phyloP scores from a whole-genome alignment of 2,797 vertebrate species.

The Epinephelus awoara region DNA sequence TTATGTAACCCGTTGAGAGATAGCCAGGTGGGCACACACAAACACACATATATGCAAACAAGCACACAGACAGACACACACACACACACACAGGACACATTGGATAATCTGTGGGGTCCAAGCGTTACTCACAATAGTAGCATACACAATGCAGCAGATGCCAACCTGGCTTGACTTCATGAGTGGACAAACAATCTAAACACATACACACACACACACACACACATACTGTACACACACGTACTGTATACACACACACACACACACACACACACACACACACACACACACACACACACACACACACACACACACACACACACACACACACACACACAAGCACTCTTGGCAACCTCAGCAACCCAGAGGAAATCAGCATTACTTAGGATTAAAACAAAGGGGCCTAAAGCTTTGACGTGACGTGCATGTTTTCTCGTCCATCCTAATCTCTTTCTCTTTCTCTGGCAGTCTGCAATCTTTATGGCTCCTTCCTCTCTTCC shows the following conservation, averaged over 20 bases:
- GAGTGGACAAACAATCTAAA: constrained; percentile 69
- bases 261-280: constrained; percentile 9
- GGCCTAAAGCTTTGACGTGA: constrained; percentile 66
- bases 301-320: constrained; percentile 14
- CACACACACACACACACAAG: constrained; percentile 35
- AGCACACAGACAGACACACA: constrained; percentile 32
- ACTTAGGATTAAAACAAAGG: constrained; percentile 78
- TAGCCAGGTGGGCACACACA: constrained; percentile 60
- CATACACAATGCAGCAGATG: constrained; percentile 64
- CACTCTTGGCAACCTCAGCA: constrained; percentile 68
- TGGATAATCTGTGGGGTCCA: constrained; percentile 58
- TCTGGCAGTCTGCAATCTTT: constrained; percentile 45
- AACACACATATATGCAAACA: constrained; percentile 33
- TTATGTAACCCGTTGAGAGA: constrained; percentile 73
- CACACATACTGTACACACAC: constrained; percentile 22
- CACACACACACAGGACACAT: constrained; percentile 26
- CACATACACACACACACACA: constrained; percentile 37
- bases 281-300: constrained; percentile 6
- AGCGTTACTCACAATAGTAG: constrained; percentile 39
- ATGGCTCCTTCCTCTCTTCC: constrained; percentile 24
- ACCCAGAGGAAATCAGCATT: constrained; percentile 78
- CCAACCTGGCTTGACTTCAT: constrained; percentile 74
- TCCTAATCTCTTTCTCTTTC: constrained; percentile 63
- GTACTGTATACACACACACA: constrained; percentile 15
- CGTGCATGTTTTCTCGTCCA: constrained; percentile 58